These are phyloP conservation scores for Phymorhynchus buccinoides DNA, from an alignment of 1,140 invertebrate genomes.

Conservation along the genomic window DNA sequence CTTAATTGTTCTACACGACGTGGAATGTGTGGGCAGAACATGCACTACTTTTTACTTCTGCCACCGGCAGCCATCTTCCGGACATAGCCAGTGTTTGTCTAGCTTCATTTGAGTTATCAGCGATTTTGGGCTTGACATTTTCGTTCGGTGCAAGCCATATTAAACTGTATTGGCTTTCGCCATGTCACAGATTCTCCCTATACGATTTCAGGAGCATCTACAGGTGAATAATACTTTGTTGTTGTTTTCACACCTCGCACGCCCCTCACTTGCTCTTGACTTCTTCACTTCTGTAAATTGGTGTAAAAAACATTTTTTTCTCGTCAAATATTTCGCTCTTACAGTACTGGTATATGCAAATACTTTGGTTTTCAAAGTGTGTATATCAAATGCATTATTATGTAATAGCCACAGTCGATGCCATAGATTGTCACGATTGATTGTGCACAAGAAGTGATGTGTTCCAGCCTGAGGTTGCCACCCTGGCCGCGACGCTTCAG, in stretches of 20 bases:
- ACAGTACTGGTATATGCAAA: no score
- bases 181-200: conserved; percentile 81
- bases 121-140: conserved; percentile 26
- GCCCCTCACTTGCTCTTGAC: neutral
- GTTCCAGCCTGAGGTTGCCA: no score
- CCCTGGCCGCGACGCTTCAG: no score
- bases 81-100: conserved; percentile 51
- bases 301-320: no score
- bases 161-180: conserved; percentile 40
- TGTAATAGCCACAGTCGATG: no score
- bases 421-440: no score
- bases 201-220: conserved; percentile 97
- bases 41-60: conserved; percentile 51
- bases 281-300: no score
- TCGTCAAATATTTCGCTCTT: no score
- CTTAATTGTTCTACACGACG: conserved; percentile 1
- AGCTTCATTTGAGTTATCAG: conserved; percentile 46
- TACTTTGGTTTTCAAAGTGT: no score
- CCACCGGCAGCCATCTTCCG: conserved; percentile 70
- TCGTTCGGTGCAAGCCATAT: conserved; percentile 39
- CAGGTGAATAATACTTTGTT: conserved; percentile 82
- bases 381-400: no score
- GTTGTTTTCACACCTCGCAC: neutral
- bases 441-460: no score
- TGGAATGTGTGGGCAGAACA: conserved; percentile 37